phyloP scores from a whole-genome alignment of 2,113 vertebrate species.

The Myiozetetes cayanensis region DNA sequence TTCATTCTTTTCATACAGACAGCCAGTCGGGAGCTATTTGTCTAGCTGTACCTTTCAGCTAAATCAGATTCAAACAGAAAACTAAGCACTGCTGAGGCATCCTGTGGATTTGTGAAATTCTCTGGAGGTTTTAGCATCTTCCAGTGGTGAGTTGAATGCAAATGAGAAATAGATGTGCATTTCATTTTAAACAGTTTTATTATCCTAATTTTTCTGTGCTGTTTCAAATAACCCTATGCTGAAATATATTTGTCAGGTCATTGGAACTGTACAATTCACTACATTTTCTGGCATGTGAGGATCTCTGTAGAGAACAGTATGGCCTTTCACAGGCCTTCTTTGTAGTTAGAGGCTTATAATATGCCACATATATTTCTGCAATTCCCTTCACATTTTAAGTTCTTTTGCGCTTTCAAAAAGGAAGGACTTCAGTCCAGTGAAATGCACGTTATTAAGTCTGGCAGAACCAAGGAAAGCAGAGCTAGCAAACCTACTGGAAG shows the following conservation, averaged over 20 bases:
- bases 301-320: background rate
- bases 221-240: background rate
- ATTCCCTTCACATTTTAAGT: background rate
- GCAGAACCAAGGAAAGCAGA: background rate
- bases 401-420: background rate
- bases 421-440: background rate
- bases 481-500: background rate
- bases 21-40: background rate
- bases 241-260: background rate
- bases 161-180: background rate
- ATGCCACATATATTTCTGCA: background rate
- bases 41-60: constrained; percentile 7
- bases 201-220: background rate
- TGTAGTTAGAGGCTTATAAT: background rate
- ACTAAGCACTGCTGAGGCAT: background rate
- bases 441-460: background rate
- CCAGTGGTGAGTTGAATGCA: background rate
- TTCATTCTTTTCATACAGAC: background rate
- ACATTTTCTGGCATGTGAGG: background rate
- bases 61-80: constrained; percentile 18
- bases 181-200: background rate
- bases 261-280: background rate
- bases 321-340: background rate
- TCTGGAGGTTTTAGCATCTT: background rate
- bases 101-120: background rate